phyloP scores from a whole-genome alignment of 2,888 invertebrate species.

The Timema cristinae region DNA sequence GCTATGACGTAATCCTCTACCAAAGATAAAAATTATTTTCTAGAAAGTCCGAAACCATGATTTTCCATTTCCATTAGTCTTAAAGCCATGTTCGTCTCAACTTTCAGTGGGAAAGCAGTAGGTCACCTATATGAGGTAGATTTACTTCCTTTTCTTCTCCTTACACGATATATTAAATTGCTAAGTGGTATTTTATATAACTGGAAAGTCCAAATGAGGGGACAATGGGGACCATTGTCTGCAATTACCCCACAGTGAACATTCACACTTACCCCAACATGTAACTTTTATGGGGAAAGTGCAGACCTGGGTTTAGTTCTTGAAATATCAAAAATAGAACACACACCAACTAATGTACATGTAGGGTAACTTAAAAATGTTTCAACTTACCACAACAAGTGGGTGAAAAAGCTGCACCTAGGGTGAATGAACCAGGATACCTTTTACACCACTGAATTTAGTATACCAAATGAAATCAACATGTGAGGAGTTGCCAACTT shows the following conservation, averaged over 20 bases:
- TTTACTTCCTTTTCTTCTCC: slow-evolving; percentile 32
- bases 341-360: not conserved
- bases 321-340: not conserved
- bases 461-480: not conserved
- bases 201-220: slow-evolving; percentile 22
- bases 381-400: not conserved
- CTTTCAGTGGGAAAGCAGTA: slow-evolving; percentile 34
- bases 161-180: slow-evolving; percentile 32
- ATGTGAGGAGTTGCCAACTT: not conserved
- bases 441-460: not conserved
- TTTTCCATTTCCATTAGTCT: slow-evolving; percentile 37
- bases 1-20: slow-evolving; percentile 36
- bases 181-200: slow-evolving; percentile 30
- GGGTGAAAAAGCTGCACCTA: not conserved
- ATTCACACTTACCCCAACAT: slow-evolving; percentile 12
- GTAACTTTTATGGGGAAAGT: not conserved
- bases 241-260: slow-evolving; percentile 7
- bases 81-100: slow-evolving; percentile 35
- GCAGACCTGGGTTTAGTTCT: not conserved
- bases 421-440: not conserved
- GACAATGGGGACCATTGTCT: slow-evolving; percentile 1
- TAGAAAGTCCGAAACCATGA: slow-evolving; percentile 39
- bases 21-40: slow-evolving; percentile 37
- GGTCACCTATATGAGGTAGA: slow-evolving; percentile 34
- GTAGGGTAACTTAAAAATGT: not conserved